Evolutionary conservation across 2,797 vertebrate species (phyloP).

Genomic region (Sebastes glaucus): DNA sequence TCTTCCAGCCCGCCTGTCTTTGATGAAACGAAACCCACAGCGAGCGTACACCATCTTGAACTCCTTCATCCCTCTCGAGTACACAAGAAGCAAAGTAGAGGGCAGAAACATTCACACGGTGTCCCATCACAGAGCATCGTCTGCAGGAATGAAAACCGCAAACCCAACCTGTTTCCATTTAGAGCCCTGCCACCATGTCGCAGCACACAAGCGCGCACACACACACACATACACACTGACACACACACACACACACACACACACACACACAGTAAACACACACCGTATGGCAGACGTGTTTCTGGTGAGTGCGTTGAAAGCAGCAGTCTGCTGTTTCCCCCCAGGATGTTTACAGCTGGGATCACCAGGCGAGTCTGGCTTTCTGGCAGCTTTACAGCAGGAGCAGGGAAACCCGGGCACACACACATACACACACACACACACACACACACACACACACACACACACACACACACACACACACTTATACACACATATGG

Average conservation of each 20-base stretch:
- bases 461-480: not conserved
- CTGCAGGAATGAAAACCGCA: constrained; percentile 72
- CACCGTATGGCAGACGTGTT: constrained; percentile 24
- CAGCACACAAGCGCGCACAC: constrained; percentile 15
- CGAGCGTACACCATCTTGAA: not conserved
- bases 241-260: not conserved
- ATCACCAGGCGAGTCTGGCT: constrained; percentile 74
- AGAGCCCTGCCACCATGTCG: constrained; percentile 54
- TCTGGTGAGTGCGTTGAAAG: constrained; percentile 53
- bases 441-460: constrained; percentile 7
- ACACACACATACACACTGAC: not conserved
- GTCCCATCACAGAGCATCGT: constrained; percentile 58
- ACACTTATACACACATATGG: not conserved
- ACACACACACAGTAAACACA: not conserved
- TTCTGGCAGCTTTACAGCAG: constrained; percentile 74
- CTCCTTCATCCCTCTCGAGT: constrained; percentile 5
- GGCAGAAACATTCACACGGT: constrained; percentile 57
- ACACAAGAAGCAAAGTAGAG: constrained; percentile 39
- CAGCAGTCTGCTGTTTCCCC: constrained; percentile 48
- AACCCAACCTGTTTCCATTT: constrained; percentile 80
- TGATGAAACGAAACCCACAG: constrained; percentile 44
- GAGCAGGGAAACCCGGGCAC: constrained; percentile 63
- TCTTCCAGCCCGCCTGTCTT: constrained; percentile 37
- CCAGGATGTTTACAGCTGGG: constrained; percentile 79
- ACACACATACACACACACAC: constrained; percentile 14